Evolutionary conservation across 2,113 vertebrate genomes (phyloP), one percentile per base, ranked within the genome.

Genomic region (Nycticebus coucang): DNA sequence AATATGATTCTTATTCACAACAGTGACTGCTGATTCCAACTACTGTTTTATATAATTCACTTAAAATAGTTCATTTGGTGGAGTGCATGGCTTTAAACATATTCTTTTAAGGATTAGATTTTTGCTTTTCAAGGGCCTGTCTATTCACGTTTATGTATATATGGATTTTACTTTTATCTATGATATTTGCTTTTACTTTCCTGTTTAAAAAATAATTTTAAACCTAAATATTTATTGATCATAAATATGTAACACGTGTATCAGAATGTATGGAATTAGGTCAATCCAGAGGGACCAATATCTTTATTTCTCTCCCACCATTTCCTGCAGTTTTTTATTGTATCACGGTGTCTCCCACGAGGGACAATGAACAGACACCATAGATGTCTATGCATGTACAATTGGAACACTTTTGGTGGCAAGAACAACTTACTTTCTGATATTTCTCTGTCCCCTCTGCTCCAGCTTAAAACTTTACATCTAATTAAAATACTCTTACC

Each of bases 1-100:
- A 97, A 95, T 96, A 95, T 71, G 7, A 66, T 93, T 97, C 94
- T 82, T 89, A 90, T 88, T 95, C 82, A 93, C 35, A 15, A 78
- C 12, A 84, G 41, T n/a, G 68, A 91, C 37, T 95, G 17, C 4
- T 86, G 57, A 55, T 91, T 86, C 41, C 21, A 93, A 35, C 9
- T 57, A 10, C 14, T 62, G 0, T 55, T 90, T 84, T 66, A 85
- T 50, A 88, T 0, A 88, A 2, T 74, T 94, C 28, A 81, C 60
- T 89, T 57, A 87, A 95, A 83, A 83, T 30, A 79, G 4, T 66
- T 87, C 17, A 59, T 60, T 77, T 68, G 41, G 1, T n/a, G 18
- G 0, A 60, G 0, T 78, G 7, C 17, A n/a, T 86, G 66, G n/a
- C 60, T 35, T 19, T 33, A 75, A 92, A 91, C 30, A 8, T 57